Evolutionary conservation across 1,140 invertebrate species (phyloP), one percentile per base, ranked within the genome.

Genomic region (Triops longicaudatus): DNA sequence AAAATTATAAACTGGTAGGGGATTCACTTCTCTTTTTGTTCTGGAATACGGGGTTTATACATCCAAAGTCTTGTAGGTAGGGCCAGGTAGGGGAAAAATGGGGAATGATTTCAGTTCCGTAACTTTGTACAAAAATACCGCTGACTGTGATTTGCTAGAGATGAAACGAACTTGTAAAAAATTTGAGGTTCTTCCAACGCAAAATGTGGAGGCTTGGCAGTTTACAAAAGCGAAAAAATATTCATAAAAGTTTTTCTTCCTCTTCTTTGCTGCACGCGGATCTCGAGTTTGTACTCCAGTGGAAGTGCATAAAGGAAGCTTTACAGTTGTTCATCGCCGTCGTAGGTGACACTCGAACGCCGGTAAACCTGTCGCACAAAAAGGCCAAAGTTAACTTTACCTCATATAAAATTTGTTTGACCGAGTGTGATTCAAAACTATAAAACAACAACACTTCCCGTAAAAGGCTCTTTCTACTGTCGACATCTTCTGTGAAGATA

Each of bases 321-420:
- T 77, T 77, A 77, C 14, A 77, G 72, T 73, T 77, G 76, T 43
- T 77, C 76, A 43, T 77, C 76, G 73, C 76, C 76, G 26, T 77
- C 76, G 41, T 77, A 77, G 41, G 72, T 73, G 14, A 73, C 76
- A 27, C 76, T 77, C 22, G 76, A 73, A 43, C 76, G 73, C 26
- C 76, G 63, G 42, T 77, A 77, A 14, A 77, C 76, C 76, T 77
- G 4, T 73, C n/a, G n/a, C n/a, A n/a, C n/a, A 10, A 10, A 72
- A 63, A 31, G 9, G 22, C n/a, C n/a, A 27, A 14, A 50, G 9
- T 27, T 17, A 76, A 12, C 50, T 2, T 50, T 12, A 17, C 63
- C 22, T 63, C 3, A 0, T 17, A 6, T 17, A 1, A 26, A 44
- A 72, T 1, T 42, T 50, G 31, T 37, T 37, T 37, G 31, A 37